phyloP scores from a whole-genome alignment of 2,113 vertebrate genomes.

The Neotoma lepida region DNA sequence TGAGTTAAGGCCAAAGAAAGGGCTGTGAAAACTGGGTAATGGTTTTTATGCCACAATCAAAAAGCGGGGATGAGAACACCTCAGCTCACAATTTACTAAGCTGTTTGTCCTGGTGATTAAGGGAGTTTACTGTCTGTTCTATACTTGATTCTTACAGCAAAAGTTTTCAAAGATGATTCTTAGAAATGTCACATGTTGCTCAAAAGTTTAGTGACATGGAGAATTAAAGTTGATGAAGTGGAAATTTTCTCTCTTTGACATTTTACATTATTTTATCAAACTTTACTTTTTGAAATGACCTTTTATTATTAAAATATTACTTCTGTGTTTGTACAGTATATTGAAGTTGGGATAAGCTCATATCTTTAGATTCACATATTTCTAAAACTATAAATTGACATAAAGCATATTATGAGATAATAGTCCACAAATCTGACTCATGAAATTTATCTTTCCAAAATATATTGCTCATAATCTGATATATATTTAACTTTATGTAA shows the following conservation, averaged over 20 bases:
- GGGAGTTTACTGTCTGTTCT: background rate
- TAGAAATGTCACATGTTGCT: background rate
- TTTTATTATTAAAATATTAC: background rate
- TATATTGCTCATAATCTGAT: background rate
- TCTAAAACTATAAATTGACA: background rate
- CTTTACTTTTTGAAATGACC: background rate
- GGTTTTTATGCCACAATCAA: background rate
- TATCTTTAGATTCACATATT: background rate
- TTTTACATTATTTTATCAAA: conserved; percentile 14
- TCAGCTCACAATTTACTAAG: background rate
- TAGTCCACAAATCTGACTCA: background rate
- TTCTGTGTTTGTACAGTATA: background rate
- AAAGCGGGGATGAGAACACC: background rate
- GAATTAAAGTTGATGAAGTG: background rate
- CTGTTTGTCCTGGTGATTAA: background rate
- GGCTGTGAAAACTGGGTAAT: too few species aligned
- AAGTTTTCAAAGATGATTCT: background rate
- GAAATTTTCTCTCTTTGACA: background rate
- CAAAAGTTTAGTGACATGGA: background rate
- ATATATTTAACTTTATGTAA: background rate
- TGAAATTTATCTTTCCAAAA: background rate
- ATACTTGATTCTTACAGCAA: background rate
- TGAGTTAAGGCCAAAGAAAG: background rate
- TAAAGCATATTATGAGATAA: background rate
- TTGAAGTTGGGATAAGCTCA: background rate